These are phyloP conservation scores for Mixornis gularis DNA, from an alignment of 2,113 vertebrate genomes.

Conservation along the genomic window DNA sequence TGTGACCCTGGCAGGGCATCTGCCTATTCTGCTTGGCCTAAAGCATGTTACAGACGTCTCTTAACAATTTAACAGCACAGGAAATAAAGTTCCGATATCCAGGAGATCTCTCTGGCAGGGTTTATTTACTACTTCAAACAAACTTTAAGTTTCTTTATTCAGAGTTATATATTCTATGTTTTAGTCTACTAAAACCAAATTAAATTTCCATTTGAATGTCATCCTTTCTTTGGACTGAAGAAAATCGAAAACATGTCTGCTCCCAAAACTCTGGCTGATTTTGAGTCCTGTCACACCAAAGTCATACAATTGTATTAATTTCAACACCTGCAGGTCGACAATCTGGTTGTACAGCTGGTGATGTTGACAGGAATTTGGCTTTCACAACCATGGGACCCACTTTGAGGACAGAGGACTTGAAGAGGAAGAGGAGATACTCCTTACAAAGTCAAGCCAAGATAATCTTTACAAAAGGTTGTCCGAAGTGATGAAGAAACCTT, in stretches of 20 bases:
- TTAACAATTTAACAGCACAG: neutral
- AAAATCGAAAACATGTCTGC: neutral
- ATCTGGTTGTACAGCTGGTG: conserved; percentile 4
- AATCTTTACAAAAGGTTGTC: neutral
- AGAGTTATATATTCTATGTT: neutral
- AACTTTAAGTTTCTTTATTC: neutral
- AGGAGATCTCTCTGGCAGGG: neutral
- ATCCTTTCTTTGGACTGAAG: neutral
- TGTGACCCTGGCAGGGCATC: neutral
- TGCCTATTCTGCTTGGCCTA: neutral
- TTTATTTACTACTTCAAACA: neutral
- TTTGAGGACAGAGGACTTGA: neutral
- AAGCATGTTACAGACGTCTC: neutral
- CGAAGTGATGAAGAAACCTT: neutral
- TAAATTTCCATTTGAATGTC: neutral
- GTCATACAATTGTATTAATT: neutral
- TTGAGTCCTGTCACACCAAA: neutral
- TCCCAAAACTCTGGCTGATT: neutral
- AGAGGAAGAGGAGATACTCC: neutral
- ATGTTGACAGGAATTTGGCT: neutral
- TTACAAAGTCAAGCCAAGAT: neutral
- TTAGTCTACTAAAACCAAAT: neutral
- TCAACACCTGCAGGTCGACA: neutral
- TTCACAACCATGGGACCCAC: neutral
- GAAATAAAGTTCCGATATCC: neutral